Conservation (phyloP, 2,888 invertebrate species). For the Amphimallon solstitiale region DNA sequence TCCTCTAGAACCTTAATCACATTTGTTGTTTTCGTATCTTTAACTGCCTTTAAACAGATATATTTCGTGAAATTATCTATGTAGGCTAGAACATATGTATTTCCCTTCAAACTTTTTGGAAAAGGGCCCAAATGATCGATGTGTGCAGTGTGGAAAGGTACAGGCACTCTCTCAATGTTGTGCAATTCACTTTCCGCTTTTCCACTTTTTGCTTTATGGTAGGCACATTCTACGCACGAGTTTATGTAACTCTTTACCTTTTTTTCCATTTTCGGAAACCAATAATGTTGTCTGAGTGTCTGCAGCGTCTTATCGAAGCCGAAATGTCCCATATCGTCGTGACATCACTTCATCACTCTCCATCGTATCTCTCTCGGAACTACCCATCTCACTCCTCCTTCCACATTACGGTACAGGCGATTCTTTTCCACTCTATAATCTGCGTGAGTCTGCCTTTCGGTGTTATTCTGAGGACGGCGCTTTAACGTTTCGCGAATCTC, state of each 20-base stretch:
- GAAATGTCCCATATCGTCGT: slow-evolving; percentile 39
- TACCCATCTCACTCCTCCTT: slow-evolving; percentile 37
- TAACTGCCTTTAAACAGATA: not conserved
- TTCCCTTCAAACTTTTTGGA: slow-evolving; percentile 1
- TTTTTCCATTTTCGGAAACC: slow-evolving; percentile 41
- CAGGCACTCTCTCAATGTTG: slow-evolving; percentile 42
- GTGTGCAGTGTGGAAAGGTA: slow-evolving; percentile 37
- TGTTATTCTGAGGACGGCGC: not conserved
- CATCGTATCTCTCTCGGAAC: slow-evolving; percentile 36
- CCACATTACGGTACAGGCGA: slow-evolving; percentile 23
- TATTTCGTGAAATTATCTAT: slow-evolving; percentile 17
- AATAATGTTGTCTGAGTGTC: slow-evolving; percentile 28
- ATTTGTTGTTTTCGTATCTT: no score
- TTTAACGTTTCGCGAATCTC: slow-evolving; percentile 39
- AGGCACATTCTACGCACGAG: slow-evolving; percentile 42
- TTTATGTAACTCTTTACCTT: slow-evolving; percentile 41
- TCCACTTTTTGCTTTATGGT: slow-evolving; percentile 29
- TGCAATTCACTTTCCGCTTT: slow-evolving; percentile 43
- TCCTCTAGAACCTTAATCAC: not conserved
- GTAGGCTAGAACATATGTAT: not conserved
- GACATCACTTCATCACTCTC: slow-evolving; percentile 28
- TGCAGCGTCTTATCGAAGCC: slow-evolving; percentile 32
- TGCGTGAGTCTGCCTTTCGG: slow-evolving; percentile 27
- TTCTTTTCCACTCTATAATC: slow-evolving; percentile 32
- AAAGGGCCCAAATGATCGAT: slow-evolving; percentile 21